Percentiles rank a stretch among this genome's conserved stretches.
phyloP scores from a whole-genome alignment of 2,113 vertebrate genomes.

The Dicentrarchus labrax region DNA sequence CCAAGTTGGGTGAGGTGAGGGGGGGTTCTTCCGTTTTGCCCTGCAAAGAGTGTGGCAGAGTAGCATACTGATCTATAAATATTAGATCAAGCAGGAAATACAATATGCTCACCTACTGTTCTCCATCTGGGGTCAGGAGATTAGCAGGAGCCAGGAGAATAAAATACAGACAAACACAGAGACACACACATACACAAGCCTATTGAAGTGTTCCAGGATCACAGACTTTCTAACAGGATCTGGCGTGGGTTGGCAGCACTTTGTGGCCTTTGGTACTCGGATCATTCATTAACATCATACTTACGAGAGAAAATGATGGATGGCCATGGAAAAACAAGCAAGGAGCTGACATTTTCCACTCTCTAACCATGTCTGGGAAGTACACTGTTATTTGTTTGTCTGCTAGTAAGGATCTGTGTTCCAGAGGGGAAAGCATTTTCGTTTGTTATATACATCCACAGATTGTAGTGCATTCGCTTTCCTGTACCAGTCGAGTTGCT shows the following conservation, averaged over 20 bases:
- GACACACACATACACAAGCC: not conserved
- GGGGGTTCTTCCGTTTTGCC: constrained; percentile 9
- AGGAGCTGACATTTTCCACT: constrained; percentile 20
- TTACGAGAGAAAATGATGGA: not conserved
- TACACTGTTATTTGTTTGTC: constrained; percentile 15
- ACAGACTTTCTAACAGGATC: constrained; percentile 4
- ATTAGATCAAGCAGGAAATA: constrained; percentile 79
- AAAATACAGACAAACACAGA: constrained; percentile 12
- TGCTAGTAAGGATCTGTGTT: not conserved
- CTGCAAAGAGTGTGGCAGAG: constrained; percentile 38
- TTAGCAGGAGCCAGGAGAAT: constrained; percentile 50
- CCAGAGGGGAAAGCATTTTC: not conserved
- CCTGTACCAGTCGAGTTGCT: not conserved
- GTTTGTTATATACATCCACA: constrained; percentile 20
- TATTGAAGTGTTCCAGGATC: constrained; percentile 7
- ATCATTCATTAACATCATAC: constrained; percentile 27
- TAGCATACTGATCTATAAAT: constrained; percentile 72
- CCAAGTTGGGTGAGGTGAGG: constrained; percentile 7
- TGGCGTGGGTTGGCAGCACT: constrained; percentile 2
- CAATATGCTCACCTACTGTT: constrained; percentile 62
- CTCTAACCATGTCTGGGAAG: constrained; percentile 10
- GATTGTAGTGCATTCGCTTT: not conserved
- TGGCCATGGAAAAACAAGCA: constrained; percentile 25
- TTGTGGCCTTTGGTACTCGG: not conserved
- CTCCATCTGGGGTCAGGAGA: constrained; percentile 64